Evolutionary conservation across 2,888 invertebrate genomes (phyloP), one percentile per base, ranked within the genome.

Genomic region (Holacanthella duospinosa): DNA sequence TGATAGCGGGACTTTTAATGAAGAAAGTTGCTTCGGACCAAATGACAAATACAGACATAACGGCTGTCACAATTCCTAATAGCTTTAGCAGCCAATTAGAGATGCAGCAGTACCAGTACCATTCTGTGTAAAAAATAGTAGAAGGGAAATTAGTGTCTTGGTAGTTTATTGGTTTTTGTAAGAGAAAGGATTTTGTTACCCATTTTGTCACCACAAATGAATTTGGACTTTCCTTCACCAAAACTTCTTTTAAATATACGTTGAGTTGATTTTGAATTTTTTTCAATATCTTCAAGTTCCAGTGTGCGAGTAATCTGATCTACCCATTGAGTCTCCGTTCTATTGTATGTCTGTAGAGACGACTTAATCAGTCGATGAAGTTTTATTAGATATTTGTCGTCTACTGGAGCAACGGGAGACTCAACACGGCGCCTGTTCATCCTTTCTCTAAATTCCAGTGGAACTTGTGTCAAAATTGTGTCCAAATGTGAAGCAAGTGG

Each of bases 21-120:
- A 99, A 99, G 80, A 99, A 99, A 1, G 97, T 94, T 74, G 97
- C 86, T 80, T 99, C 99, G 0, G 96, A 97, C 96, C 97, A 96
- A n/a, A 99, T 92, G 36, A 99, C 93, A 75, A 89, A 85, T 27
- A 88, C 79, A 0, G 96, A 95, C 78, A 97, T 82, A 48, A 86
- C 77, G 1, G 86, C 86, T 0, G 90, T 84, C 16, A 85, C 73
- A 28, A 89, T 80, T 1, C 93, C 86, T 70, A 88, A 77, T 0
- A 82, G 76, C 76, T 88, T 88, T 72, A 89, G 81, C 65, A 88
- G 83, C 75, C 90, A 89, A 58, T 86, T 85, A 74, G 86, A 85
- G 25, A 91, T 70, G 63, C 88, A 76, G 77, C 95, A 96, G 76
- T 91, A 89, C 93, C 95, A 96, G 78, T 93, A 93, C 96, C 96